Evolutionary conservation across 2,888 invertebrate genomes (phyloP).

Genomic region (Lepeophtheirus nordmannii): DNA sequence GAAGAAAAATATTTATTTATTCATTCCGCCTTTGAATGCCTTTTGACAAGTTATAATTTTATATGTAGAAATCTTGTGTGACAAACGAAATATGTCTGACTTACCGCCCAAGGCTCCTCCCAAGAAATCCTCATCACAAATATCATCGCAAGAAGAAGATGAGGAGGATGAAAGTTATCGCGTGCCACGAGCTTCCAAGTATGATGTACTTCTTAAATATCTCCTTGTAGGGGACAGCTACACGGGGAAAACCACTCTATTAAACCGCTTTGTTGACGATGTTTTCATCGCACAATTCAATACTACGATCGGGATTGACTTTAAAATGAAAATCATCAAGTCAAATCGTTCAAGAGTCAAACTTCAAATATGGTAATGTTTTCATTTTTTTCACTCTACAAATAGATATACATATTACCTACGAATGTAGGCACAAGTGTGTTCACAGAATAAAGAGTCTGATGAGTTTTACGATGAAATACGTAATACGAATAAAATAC

Average conservation of each 20-base stretch:
- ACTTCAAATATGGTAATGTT: constrained; percentile 21
- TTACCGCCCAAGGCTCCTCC: not conserved
- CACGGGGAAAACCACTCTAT: constrained; percentile 12
- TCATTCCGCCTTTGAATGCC: no score
- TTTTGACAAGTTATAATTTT: no score
- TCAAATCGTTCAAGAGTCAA: not conserved
- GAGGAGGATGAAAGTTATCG: not conserved
- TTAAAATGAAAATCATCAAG: constrained; percentile 16
- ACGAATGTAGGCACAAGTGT: no score
- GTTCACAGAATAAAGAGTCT: no score
- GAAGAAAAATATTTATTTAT: no score
- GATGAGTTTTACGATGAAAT: no score
- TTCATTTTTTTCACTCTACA: not conserved
- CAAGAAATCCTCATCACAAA: not conserved
- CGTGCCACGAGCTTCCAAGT: not conserved
- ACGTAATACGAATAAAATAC: no score
- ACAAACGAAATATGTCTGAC: not conserved
- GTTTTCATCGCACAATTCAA: not conserved
- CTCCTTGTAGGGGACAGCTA: constrained; percentile 13
- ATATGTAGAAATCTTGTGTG: no score
- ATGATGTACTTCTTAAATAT: constrained; percentile 12
- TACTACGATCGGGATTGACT: constrained; percentile 16
- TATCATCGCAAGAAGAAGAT: not conserved
- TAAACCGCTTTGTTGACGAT: constrained; percentile 11
- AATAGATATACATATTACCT: no score